Base-by-base conservation (phyloP, 2,888 invertebrate species). In the Amiota mariae region DNA sequence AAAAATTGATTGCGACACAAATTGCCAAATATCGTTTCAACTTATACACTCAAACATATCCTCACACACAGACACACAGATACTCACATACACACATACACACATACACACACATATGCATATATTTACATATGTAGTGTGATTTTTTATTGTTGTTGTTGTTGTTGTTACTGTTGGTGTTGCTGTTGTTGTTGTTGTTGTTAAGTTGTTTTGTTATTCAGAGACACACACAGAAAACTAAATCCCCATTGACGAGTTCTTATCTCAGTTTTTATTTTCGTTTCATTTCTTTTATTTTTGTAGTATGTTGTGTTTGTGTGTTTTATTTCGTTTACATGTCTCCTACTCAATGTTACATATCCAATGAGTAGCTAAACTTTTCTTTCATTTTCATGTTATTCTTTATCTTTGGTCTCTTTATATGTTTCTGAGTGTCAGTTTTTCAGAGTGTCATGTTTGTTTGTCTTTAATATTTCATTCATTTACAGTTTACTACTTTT, bases 391-490 rank as follows among this genome's bases (percentile, higher is more conserved):
- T n/a, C 54, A 36, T 36, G 2, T 36, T 36, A 36, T 36, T 36
- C 36, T 36, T 36, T 36, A 36, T 36, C 36, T 6, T 36, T 36
- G 36, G 36, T 36, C 36, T 36, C 36, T 36, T 36, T 36, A 36
- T 36, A 36, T 36, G 36, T 36, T 36, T 36, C 6, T 36, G 36
- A 36, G 36, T 36, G 36, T 6, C 36, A 36, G 36, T 54, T 54
- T 12, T 54, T 10, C 54, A 12, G 54, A n/a, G 54, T 54, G 12
- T 54, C 12, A 12, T 54, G 54, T 63, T 24, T 63, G 36, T 20
- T 54, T 68, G 18, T 11, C 67, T 67, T 67, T 68, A 68, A 68
- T 68, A 68, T 68, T 68, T 54, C 67, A 68, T 68, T 20, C 24
- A 51, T 54, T 67, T 54, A 12, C 54, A 51, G 18, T 10, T 15